Evolutionary conservation across 1,140 invertebrate genomes (phyloP).

Genomic region (Macrostomum lignano): DNA sequence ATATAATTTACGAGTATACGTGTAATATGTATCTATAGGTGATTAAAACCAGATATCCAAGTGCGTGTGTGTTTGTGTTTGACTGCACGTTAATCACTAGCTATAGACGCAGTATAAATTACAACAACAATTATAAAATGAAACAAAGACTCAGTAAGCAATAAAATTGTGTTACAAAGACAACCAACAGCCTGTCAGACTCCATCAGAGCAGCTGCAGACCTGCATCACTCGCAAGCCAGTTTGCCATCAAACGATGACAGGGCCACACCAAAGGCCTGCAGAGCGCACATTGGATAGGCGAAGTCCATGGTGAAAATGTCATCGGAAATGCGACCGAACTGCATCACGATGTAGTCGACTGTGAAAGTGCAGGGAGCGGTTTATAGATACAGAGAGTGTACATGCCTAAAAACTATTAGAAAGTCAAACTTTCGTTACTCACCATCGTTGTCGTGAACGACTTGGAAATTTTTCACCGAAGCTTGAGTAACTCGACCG

Average conservation of each 20-base stretch:
- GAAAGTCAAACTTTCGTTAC: conserved; percentile 19
- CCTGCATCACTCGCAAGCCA: conserved; percentile 5
- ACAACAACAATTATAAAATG: too few species aligned
- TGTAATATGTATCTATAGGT: too few species aligned
- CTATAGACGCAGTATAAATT: too few species aligned
- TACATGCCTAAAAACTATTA: neutral
- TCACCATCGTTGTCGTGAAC: conserved; percentile 49
- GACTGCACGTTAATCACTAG: too few species aligned
- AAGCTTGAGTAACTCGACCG: conserved; percentile 91
- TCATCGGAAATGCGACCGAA: conserved; percentile 89
- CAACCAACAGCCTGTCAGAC: too few species aligned
- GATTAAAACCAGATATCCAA: too few species aligned
- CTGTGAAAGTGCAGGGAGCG: conserved; percentile 26
- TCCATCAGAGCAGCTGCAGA: too few species aligned
- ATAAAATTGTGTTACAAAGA: too few species aligned
- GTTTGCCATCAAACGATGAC: conserved; percentile 6
- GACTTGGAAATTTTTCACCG: conserved; percentile 98
- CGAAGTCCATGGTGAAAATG: conserved; percentile 89
- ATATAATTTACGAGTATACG: too few species aligned
- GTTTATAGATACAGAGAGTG: too few species aligned
- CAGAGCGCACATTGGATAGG: conserved; percentile 77
- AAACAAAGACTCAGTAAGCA: too few species aligned
- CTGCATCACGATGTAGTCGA: conserved; percentile 90
- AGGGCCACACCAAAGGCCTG: conserved; percentile 93
- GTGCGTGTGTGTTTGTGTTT: too few species aligned